Evolutionary conservation across 2,797 vertebrate species (phyloP).

Genomic region (Myotis pilosus): DNA sequence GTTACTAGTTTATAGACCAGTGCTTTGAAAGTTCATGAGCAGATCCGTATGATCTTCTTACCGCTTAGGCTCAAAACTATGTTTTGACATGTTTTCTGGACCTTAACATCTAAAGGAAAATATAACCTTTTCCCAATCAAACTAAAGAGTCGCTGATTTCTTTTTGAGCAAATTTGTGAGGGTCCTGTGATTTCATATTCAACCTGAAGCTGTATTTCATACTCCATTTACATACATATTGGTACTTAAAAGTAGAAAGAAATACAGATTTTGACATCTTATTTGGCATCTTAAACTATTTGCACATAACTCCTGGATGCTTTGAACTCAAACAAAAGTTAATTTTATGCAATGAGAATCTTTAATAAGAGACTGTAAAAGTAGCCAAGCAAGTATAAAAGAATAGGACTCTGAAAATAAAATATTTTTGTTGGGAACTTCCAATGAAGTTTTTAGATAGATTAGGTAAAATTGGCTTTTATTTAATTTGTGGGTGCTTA

Average conservation of each 20-base stretch:
- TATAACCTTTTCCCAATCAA: background rate
- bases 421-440: background rate
- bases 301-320: background rate
- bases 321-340: background rate
- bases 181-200: background rate
- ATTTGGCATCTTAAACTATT: background rate
- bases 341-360: background rate
- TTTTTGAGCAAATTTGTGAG: background rate
- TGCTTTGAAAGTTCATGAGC: background rate
- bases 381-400: background rate
- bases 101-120: background rate
- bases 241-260: background rate
- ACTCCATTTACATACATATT: background rate
- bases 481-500: slow-evolving; percentile 42
- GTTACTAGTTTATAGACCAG: background rate
- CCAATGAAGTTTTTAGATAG: background rate
- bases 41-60: background rate
- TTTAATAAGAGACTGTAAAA: slow-evolving; percentile 12
- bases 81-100: background rate
- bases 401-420: background rate
- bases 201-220: slow-evolving; percentile 11
- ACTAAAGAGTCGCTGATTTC: background rate
- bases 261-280: background rate
- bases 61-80: background rate
- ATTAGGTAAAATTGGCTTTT: background rate